Conservation (phyloP, 2,888 invertebrate species). For the Cantharis nigra region DNA sequence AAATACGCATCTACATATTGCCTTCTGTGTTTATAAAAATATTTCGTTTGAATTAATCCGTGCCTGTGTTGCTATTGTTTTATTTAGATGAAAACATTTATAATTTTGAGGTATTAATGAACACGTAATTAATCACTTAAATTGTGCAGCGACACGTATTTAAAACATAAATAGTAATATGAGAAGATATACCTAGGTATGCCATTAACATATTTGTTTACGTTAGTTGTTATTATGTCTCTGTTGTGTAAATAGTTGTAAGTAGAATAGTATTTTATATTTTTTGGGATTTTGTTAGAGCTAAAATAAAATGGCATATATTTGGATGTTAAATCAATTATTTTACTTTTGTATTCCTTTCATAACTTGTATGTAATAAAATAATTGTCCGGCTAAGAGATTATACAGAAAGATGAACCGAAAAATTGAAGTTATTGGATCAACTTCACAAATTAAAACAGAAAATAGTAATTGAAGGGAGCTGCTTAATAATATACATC, state of each 20-base stretch:
- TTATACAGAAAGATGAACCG: too few species aligned
- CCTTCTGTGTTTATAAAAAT: conserved; percentile 14
- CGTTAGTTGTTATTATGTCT: conserved; percentile 26
- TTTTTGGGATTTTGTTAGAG: conserved; percentile 57
- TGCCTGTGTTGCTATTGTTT: conserved; percentile 34
- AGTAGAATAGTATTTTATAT: conserved; percentile 55
- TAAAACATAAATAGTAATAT: conserved; percentile 29
- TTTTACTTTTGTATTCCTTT: conserved; percentile 2
- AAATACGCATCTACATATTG: conserved; percentile 17
- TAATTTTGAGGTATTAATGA: neutral
- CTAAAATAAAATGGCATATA: conserved; percentile 59
- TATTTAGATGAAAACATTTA: conserved; percentile 6
- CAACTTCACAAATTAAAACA: too few species aligned
- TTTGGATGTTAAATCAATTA: conserved; percentile 53
- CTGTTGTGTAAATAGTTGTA: conserved; percentile 54
- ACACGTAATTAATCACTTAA: conserved; percentile 24
- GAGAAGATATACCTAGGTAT: conserved; percentile 23
- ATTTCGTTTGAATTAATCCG: conserved; percentile 28
- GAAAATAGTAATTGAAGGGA: too few species aligned
- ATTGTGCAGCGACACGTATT: conserved; percentile 24
- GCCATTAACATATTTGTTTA: conserved; percentile 23
- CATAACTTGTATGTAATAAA: neutral
- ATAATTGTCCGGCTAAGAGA: neutral
- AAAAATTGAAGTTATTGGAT: too few species aligned
- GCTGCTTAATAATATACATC: too few species aligned